Conservation (phyloP, 1,140 invertebrate genomes). For the Caenorhabditis brenneri region DNA sequence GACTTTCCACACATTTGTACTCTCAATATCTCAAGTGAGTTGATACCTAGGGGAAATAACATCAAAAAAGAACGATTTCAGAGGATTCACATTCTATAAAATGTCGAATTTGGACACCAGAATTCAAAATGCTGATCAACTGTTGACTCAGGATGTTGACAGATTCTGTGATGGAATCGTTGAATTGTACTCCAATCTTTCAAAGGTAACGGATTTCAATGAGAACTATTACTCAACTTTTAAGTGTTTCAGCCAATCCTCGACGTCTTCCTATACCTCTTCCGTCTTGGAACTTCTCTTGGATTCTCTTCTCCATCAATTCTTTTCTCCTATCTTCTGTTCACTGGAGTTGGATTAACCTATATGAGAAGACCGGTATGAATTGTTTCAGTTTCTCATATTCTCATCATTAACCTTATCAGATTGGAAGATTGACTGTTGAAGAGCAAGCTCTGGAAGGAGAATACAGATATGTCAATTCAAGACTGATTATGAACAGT, state of each 20-base stretch:
- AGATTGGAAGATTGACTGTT: constrained; percentile 86
- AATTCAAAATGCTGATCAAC: constrained; percentile 93
- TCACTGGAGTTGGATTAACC: constrained; percentile 64
- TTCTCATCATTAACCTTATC: constrained; percentile 72
- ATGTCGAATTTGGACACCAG: constrained; percentile 92
- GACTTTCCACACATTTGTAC: constrained; percentile 85
- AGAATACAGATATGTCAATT: constrained; percentile 95
- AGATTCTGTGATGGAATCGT: constrained; percentile 93
- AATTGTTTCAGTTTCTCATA: constrained; percentile 73
- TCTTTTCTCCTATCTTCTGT: constrained; percentile 66
- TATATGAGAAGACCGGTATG: constrained; percentile 81
- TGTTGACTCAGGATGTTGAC: constrained; percentile 93
- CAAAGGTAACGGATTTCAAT: constrained; percentile 76
- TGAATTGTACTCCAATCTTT: constrained; percentile 94
- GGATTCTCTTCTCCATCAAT: constrained; percentile 77
- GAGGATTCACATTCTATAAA: constrained; percentile 93
- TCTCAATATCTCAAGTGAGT: constrained; percentile 88
- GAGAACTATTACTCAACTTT: background rate
- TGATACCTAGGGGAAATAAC: constrained; percentile 8
- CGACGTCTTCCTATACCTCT: constrained; percentile 91
- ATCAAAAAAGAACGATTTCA: constrained; percentile 71
- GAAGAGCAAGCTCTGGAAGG: constrained; percentile 94
- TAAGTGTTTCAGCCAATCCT: constrained; percentile 78
- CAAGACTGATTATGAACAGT: constrained; percentile 91
- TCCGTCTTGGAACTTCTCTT: constrained; percentile 83